Conservation (phyloP, 2,888 invertebrate genomes). For the Plusia festucae region DNA sequence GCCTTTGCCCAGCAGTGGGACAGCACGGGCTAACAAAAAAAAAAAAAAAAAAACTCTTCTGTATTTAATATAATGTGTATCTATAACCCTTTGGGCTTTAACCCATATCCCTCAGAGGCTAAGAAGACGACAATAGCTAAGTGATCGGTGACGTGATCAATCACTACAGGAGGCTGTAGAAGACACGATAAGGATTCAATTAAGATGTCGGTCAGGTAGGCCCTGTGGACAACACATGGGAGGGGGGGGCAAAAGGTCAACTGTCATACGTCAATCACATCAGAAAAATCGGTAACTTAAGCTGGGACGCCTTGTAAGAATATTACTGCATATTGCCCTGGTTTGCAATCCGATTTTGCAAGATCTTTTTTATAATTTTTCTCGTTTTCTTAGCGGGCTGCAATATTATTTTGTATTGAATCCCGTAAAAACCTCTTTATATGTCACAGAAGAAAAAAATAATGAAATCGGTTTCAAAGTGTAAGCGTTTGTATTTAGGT, state of each 20-base stretch:
- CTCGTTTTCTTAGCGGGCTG: too few species aligned
- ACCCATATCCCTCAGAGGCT: slow-evolving; percentile 8
- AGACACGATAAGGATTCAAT: slow-evolving; percentile 57
- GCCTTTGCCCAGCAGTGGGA: too few species aligned
- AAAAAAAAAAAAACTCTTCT: not conserved
- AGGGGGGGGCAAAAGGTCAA: not conserved
- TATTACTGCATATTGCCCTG: too few species aligned
- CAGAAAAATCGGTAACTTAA: not conserved
- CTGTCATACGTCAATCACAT: not conserved
- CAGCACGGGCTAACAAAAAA: too few species aligned
- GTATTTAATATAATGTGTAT: not conserved
- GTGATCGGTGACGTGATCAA: slow-evolving; percentile 47
- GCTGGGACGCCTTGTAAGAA: not conserved
- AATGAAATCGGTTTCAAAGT: too few species aligned
- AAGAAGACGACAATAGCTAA: not conserved
- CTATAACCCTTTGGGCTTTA: slow-evolving; percentile 11
- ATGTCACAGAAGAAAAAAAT: too few species aligned
- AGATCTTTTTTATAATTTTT: too few species aligned
- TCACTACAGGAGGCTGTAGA: slow-evolving; percentile 20
- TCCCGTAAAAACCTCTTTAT: too few species aligned
- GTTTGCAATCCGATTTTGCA: too few species aligned
- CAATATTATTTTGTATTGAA: too few species aligned
- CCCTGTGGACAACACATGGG: too few species aligned
- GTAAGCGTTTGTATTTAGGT: not conserved
- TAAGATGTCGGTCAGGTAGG: slow-evolving; percentile 30